Base-by-base conservation (phyloP, 2,888 invertebrate species). In the Platycheirus albimanus region DNA sequence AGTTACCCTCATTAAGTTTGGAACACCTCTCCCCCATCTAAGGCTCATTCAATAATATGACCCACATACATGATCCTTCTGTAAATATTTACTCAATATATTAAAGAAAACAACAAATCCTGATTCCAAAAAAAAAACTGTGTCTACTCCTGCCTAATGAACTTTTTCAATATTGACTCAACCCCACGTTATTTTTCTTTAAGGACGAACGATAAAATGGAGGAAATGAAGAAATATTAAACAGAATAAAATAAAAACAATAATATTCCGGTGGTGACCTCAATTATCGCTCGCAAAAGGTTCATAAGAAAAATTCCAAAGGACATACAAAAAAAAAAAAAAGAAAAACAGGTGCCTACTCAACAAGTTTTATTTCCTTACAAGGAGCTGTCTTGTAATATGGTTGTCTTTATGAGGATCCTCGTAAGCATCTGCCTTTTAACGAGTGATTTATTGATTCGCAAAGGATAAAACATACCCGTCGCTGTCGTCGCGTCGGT, bases 151-250 rank as follows among this genome's bases (percentile, higher is more conserved):
- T 28, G 33, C n/a, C 51, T 66, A 70, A 80, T 80, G 64, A 70
- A 70, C 64, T 49, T 64, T 24, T 58, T 30, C 80, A 76, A 80
- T 76, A 76, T 76, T 71, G 51, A 71, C 76, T 19, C 11, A 33
- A 15, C 61, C 19, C 36, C 13, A 33, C 24, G 24, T 45, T 38
- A 36, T 20, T 10, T 15, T 24, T 56, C 8, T 28, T 30, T 66
- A 47, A 56, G 47, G 52, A 61, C 3, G 17, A 33, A n/a, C 19
- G 13, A 30, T 7, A 17, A 13, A 11, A 41, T 47, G n/a, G 43
- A 43, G 24, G 30, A 63, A 15, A 15, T 30, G 11, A 1, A 41
- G 17, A 15, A 24, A 13, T n/a, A 61, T 33, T 28, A 56, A 36
- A 61, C 2, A 56, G 8, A 19, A 33, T 11, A 43, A 75, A 51